Conservation (phyloP, 23 tunicate species). For the Styela plicata region DNA sequence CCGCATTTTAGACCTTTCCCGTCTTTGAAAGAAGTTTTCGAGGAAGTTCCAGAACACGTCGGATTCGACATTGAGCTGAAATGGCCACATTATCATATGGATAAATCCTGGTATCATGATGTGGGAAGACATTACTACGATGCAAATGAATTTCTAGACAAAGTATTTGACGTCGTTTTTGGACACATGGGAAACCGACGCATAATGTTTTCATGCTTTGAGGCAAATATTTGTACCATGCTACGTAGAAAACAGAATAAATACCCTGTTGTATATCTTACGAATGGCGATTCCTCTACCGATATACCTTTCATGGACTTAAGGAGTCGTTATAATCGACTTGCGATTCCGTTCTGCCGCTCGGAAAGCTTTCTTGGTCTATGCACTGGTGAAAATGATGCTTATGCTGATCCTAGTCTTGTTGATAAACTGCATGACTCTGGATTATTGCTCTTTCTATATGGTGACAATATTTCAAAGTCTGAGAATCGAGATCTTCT, state of each 20-base stretch:
- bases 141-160: slow-evolving; percentile 73
- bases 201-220: slow-evolving; percentile 67
- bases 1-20: slow-evolving; percentile 46
- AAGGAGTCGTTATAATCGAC: slow-evolving; percentile 48
- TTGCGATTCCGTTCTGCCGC: slow-evolving; percentile 59
- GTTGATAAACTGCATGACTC: slow-evolving; percentile 8
- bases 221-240: slow-evolving; percentile 71
- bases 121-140: slow-evolving; percentile 53
- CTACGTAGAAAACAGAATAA: slow-evolving; percentile 66
- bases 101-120: slow-evolving; percentile 45
- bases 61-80: slow-evolving; percentile 88
- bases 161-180: slow-evolving; percentile 54
- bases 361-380: slow-evolving; percentile 11
- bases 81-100: slow-evolving; percentile 61
- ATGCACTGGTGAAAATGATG: not conserved
- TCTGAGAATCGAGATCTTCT: not conserved
- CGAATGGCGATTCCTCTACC: slow-evolving; percentile 53
- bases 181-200: slow-evolving; percentile 11
- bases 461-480: slow-evolving; percentile 5
- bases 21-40: slow-evolving; percentile 49
- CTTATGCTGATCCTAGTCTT: not conserved
- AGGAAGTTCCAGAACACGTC: slow-evolving; percentile 39
- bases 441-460: not conserved
- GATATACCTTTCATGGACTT: slow-evolving; percentile 63
- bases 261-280: slow-evolving; percentile 75